Evolutionary conservation across 2,797 vertebrate species (phyloP).

Genomic region (Helicolenus hilgendorfi): DNA sequence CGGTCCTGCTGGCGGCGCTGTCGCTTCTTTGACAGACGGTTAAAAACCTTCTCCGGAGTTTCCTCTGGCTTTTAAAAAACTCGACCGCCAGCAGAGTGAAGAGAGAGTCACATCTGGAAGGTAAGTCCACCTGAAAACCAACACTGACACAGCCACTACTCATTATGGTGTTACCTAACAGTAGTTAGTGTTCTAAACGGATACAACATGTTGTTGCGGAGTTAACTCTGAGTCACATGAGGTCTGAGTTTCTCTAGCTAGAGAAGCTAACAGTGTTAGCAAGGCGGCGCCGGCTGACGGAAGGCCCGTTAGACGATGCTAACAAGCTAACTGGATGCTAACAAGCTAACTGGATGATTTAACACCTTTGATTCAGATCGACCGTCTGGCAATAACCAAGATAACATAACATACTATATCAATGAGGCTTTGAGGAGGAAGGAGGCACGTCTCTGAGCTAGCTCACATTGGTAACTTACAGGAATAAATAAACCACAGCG

Average conservation of each 20-base stretch:
- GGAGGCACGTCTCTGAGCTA: neutral
- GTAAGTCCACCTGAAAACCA: conserved; percentile 13
- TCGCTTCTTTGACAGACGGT: rapidly evolving
- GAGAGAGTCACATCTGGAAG: conserved; percentile 52
- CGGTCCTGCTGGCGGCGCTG: conserved; percentile 35
- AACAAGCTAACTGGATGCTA: neutral
- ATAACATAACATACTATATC: neutral
- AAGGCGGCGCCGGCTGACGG: conserved; percentile 51
- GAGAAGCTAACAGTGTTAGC: conserved; percentile 45
- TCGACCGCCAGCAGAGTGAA: conserved; percentile 47
- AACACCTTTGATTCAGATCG: neutral
- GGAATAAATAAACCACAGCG: neutral
- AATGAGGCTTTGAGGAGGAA: neutral
- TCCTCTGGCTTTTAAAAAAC: conserved; percentile 18
- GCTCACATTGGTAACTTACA: neutral
- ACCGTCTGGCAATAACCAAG: neutral
- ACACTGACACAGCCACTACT: rapidly evolving
- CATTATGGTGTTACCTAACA: rapidly evolving
- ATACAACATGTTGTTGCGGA: rapidly evolving
- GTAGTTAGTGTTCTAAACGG: rapidly evolving
- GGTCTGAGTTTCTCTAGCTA: conserved; percentile 7
- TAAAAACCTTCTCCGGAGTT: neutral
- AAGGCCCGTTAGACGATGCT: conserved; percentile 28
- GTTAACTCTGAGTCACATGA: neutral
- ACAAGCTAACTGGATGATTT: neutral